These are phyloP conservation scores for Epicampocera succincta DNA, from an alignment of 2,888 invertebrate genomes.

Conservation along the genomic window DNA sequence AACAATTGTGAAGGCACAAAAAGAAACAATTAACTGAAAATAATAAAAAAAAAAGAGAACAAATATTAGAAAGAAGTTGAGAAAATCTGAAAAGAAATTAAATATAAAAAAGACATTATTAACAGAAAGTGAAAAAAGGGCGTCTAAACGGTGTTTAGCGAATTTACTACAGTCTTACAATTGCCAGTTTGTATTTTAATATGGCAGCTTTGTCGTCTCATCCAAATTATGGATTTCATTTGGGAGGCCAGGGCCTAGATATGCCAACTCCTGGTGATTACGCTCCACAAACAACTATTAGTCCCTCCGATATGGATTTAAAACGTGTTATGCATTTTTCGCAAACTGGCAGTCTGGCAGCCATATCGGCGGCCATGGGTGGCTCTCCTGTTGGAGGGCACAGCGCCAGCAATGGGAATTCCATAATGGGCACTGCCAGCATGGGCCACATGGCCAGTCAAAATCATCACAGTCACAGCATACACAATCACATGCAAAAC, in stretches of 20 bases:
- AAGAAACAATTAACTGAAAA: constrained; percentile 47
- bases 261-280: constrained; percentile 80
- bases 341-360: constrained; percentile 78
- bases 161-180: constrained; percentile 52
- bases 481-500: constrained; percentile 68
- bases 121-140: constrained; percentile 41
- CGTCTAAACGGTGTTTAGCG: constrained; percentile 40
- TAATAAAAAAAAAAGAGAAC: constrained; percentile 36
- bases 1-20: constrained; percentile 53
- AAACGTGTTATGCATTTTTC: constrained; percentile 82
- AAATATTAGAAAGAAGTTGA: constrained; percentile 41
- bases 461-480: constrained; percentile 57
- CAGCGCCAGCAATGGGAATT: constrained; percentile 75
- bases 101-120: constrained; percentile 9
- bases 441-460: constrained; percentile 77
- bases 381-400: constrained; percentile 79
- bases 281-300: constrained; percentile 76
- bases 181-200: constrained; percentile 51
- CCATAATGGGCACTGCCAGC: constrained; percentile 76
- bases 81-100: constrained; percentile 14
- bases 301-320: constrained; percentile 78
- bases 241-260: constrained; percentile 80
- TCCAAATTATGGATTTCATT: constrained; percentile 81
- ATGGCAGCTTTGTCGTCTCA: constrained; percentile 81
- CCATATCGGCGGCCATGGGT: constrained; percentile 80